These are phyloP conservation scores for Coleophora flavipennella DNA, from an alignment of 2,888 invertebrate genomes.

Conservation along the genomic window DNA sequence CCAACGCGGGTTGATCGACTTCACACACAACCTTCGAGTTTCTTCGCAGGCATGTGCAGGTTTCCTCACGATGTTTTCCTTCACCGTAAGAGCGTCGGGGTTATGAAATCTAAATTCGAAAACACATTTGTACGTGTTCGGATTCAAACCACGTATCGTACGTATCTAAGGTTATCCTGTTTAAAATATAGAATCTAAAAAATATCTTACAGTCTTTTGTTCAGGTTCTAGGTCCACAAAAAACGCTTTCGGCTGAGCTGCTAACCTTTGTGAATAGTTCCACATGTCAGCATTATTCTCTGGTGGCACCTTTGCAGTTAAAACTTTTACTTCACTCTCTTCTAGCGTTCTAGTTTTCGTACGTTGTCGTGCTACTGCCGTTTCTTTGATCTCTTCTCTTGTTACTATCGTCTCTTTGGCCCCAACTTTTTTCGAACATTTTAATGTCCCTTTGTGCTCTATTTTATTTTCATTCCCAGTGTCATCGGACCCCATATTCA, in stretches of 20 bases:
- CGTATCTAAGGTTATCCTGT: no score
- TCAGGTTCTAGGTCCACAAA: slow-evolving; percentile 44
- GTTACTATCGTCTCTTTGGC: slow-evolving; percentile 1
- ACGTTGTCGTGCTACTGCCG: slow-evolving; percentile 29
- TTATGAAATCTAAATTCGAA: no score
- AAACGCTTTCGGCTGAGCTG: slow-evolving; percentile 54
- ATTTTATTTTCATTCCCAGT: slow-evolving; percentile 1
- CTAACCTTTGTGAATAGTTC: slow-evolving; percentile 36
- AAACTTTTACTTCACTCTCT: slow-evolving; percentile 54
- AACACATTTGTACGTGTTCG: no score
- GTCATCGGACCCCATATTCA: slow-evolving; percentile 11
- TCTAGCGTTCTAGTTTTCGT: slow-evolving; percentile 56
- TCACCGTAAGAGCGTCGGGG: no score
- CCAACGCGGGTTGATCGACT: no score
- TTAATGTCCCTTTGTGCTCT: slow-evolving; percentile 5
- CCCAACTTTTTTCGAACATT: slow-evolving; percentile 9
- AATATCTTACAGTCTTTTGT: slow-evolving; percentile 15
- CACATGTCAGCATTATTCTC: slow-evolving; percentile 54
- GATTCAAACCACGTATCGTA: no score
- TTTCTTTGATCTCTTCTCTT: slow-evolving; percentile 9
- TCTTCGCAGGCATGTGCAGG: no score
- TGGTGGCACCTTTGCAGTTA: slow-evolving; percentile 36
- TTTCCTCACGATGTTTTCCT: no score
- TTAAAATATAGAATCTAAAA: no score
- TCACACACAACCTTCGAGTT: no score